Evolutionary conservation across 2,113 vertebrate genomes (phyloP).

Genomic region (Corythornis madagascariensis): DNA sequence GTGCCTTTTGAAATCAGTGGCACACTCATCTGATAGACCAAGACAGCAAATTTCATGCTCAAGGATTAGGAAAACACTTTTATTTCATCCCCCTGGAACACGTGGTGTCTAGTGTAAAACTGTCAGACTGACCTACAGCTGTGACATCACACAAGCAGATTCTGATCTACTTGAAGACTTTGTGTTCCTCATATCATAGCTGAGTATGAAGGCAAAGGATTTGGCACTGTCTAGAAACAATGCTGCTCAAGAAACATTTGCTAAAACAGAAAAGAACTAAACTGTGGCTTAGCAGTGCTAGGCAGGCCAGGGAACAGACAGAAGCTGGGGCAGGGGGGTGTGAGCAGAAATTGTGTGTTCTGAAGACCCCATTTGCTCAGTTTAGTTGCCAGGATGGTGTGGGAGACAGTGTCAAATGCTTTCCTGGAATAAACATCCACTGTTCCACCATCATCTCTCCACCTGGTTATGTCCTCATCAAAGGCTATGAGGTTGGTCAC

Average conservation of each 20-base stretch:
- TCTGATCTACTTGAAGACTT: neutral
- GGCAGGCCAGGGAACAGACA: too few species aligned
- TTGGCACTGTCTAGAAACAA: neutral
- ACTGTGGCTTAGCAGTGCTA: neutral
- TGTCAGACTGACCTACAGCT: neutral
- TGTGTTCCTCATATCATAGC: accelerated
- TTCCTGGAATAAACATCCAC: too few species aligned
- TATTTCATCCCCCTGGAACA: neutral
- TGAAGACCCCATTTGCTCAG: neutral
- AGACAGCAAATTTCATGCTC: neutral
- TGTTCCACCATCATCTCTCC: too few species aligned
- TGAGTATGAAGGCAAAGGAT: neutral
- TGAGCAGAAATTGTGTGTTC: too few species aligned
- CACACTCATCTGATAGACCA: neutral
- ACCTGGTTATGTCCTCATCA: too few species aligned
- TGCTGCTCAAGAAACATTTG: neutral
- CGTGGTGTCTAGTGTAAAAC: neutral
- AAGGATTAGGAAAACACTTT: accelerated
- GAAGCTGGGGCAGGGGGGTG: too few species aligned
- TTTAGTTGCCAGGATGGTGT: too few species aligned
- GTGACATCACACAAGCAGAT: neutral
- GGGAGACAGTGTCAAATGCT: too few species aligned
- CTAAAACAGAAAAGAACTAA: neutral
- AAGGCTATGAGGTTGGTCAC: too few species aligned
- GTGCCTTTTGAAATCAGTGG: neutral